Base-by-base conservation (phyloP, 2,113 vertebrate genomes). In the Chaetorhynchus papuensis region DNA sequence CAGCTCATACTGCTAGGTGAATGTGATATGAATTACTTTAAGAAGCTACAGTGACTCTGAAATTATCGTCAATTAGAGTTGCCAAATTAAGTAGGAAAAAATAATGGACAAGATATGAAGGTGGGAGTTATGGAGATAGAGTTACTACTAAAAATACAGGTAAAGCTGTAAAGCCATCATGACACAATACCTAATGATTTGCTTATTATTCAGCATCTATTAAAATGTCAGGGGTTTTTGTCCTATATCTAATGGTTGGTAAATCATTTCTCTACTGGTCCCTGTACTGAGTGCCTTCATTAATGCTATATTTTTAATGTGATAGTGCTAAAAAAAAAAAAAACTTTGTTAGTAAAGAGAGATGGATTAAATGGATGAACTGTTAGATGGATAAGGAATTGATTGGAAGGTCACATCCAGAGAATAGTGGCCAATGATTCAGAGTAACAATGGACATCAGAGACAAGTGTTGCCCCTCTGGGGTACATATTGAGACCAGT, bases 101-200 rank as follows among this genome's bases (percentile, higher is more conserved):
- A 89, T 91, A 91, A 93, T 87, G 93, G 96, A 90, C 79, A 96
- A 97, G 89, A 86, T 89, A 94, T 33, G 83, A 66, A 83, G 47
- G 45, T 95, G 68, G 82, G 41, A 95, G 90, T 72, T 71, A 93
- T 42, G n/a, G 79, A 96, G 69, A 91, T 95, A 72, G 2, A 92
- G 80, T 57, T 96, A n/a, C 71, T 86, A 66, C 83, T 96, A 97
- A 97, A 97, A 97, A 96, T 94, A 96, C 75, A 92, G 83, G 80
- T 82, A 89, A 96, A 95, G 52, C 82, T 93, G 39, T 63, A 82
- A 96, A 87, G 52, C 64, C 74, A 45, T 77, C 75, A 97, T 95
- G 92, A 89, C 93, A 93, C 63, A 91, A 42, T 93, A 95, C 69
- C 30, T 90, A 94, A 94, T 79, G 63, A 68, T 91, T 94, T 96